Conservation (phyloP, 1,140 invertebrate genomes). For the Anadara kagoshimensis region DNA sequence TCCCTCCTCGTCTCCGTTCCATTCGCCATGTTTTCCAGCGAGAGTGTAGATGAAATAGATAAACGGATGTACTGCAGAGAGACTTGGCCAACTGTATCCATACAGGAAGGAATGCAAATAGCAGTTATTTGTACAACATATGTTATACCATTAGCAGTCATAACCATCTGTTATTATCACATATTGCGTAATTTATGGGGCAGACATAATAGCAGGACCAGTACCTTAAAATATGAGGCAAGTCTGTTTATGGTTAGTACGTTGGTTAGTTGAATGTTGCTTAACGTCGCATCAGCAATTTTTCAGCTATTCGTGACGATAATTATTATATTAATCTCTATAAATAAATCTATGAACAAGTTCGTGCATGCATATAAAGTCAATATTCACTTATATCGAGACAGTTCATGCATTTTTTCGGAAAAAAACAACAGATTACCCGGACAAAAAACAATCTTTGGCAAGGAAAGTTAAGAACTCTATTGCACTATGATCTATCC, state of each 20-base stretch:
- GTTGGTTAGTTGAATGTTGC: no score
- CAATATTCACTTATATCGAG: neutral
- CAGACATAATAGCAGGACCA: constrained; percentile 2
- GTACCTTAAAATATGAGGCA: neutral
- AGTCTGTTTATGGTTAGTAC: neutral
- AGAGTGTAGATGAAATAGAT: neutral
- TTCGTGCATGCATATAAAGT: neutral
- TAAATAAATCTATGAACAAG: neutral
- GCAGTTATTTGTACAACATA: constrained; percentile 34
- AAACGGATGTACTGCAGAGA: constrained; percentile 6
- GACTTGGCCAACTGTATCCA: constrained; percentile 5
- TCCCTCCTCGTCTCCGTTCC: constrained; percentile 54
- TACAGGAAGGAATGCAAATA: constrained; percentile 12
- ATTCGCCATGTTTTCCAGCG: constrained; percentile 48
- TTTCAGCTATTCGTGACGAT: neutral
- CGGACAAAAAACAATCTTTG: neutral
- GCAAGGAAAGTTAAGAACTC: no score
- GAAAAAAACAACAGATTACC: no score
- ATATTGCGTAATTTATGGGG: constrained; percentile 34
- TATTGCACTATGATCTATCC: no score
- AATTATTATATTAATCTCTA: neutral
- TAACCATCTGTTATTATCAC: constrained; percentile 33
- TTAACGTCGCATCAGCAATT: no score
- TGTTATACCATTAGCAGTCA: constrained; percentile 30
- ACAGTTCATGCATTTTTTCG: no score